phyloP scores from a whole-genome alignment of 37 sponge, comb jelly and placozoan species.

The Spongilla lacustris region DNA sequence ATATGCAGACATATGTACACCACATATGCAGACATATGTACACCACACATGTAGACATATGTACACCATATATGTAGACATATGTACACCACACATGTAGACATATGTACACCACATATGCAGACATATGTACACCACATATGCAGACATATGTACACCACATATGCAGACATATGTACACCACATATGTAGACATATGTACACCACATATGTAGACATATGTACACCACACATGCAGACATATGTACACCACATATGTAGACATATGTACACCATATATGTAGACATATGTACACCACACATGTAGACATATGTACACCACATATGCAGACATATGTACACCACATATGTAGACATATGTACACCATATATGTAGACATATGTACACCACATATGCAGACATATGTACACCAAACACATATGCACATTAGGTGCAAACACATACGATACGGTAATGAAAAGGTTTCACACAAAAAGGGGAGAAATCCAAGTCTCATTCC shows the following conservation, averaged over 20 bases:
- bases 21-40: not conserved
- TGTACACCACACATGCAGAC: not conserved
- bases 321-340: not conserved
- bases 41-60: not conserved
- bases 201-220: not conserved
- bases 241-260: conserved; percentile 2
- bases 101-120: not conserved
- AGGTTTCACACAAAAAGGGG: not conserved
- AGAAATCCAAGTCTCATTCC: not conserved
- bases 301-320: not conserved
- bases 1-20: not conserved
- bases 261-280: conserved; percentile 2
- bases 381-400: conserved; percentile 1
- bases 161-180: not conserved
- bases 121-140: not conserved
- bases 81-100: not conserved
- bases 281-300: not conserved
- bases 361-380: too few species aligned
- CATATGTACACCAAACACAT: not conserved
- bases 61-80: not conserved
- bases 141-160: not conserved
- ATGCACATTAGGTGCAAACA: not conserved
- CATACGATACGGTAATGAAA: not conserved
- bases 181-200: not conserved
- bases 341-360: not conserved